Base-by-base conservation (phyloP, 1,140 invertebrate genomes). In the Drosophila simulans region DNA sequence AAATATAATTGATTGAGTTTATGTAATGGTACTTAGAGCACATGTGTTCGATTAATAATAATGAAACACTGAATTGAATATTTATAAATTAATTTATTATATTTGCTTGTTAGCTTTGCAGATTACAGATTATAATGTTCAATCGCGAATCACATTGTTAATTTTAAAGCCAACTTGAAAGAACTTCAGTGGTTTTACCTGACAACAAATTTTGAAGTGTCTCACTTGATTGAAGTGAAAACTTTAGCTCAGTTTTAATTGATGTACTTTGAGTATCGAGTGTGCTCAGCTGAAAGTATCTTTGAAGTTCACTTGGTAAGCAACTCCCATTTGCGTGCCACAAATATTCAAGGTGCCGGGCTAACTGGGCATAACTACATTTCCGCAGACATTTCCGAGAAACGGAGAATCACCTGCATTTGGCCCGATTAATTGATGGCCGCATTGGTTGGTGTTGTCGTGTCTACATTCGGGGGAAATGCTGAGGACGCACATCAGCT, bases 371-470 rank as follows among this genome's bases (percentile, higher is more conserved):
- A 35, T 35, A 52, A 52, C 15, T 35, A 35, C 49, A 52, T 35
- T 52, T 52, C 49, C 49, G 49, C 49, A 35, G 15, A 35, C 15
- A 35, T 52, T 52, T 52, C 49, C 49, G 49, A 52, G 49, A 35
- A 52, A 34, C 35, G 15, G 25, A 57, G 20, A 57, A 58, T 15
- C 55, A 58, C 25, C 17, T 31, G 39, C 54, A 31, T 12, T 31
- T 34, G 0, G 7, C 5, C 13, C 40, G n/a, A 17, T 52, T 52
- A 52, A 52, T 52, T 35, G 31, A 4, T 34, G 1, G n/a, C 1
- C 27, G 5, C 17, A 17, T 34, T 34, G n/a, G 20, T 22, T 22
- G 20, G 2, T 22, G 20, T 2, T 3, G 20, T 22, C 20, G 20
- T 22, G 20, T 0, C 2, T 22, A 2, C 3, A 2, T 22, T 22